Conservation (phyloP, 2,797 vertebrate genomes). For the Oreochromis mossambicus region DNA sequence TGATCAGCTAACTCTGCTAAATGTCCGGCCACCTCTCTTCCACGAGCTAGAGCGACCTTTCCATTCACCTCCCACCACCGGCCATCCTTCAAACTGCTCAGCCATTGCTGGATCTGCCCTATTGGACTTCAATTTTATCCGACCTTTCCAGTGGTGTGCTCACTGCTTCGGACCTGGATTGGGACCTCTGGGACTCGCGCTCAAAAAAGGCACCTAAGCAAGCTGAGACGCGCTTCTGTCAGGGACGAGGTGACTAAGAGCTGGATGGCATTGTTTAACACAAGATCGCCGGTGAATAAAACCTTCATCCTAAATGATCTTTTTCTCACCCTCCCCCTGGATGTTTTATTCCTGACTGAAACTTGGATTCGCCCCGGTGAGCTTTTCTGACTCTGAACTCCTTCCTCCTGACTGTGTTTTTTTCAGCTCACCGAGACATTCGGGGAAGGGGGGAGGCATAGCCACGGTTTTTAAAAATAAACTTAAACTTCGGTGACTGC, state of each 20-base stretch:
- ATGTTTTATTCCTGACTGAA: accelerated
- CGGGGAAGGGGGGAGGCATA: too few relatives aligned
- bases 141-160: too few relatives aligned
- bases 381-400: neutral
- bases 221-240: neutral
- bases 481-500: accelerated
- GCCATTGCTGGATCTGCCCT: too few relatives aligned
- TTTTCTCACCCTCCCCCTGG: too few relatives aligned
- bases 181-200: too few relatives aligned
- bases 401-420: neutral
- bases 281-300: neutral
- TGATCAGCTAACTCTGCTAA: neutral
- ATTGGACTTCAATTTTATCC: neutral
- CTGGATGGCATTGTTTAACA: neutral
- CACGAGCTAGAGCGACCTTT: neutral
- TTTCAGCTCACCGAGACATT: neutral
- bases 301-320: too few relatives aligned
- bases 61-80: neutral
- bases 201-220: neutral
- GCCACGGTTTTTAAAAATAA: too few relatives aligned
- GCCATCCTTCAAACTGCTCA: too few relatives aligned
- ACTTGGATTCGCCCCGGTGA: neutral
- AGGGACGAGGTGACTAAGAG: neutral
- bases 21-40: neutral
- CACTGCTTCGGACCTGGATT: too few relatives aligned